Percentiles rank a stretch among this genome's conserved stretches.
These are phyloP conservation scores for Caenorhabditis afra DNA, from an alignment of 2,888 invertebrate species.

Conservation along the genomic window DNA sequence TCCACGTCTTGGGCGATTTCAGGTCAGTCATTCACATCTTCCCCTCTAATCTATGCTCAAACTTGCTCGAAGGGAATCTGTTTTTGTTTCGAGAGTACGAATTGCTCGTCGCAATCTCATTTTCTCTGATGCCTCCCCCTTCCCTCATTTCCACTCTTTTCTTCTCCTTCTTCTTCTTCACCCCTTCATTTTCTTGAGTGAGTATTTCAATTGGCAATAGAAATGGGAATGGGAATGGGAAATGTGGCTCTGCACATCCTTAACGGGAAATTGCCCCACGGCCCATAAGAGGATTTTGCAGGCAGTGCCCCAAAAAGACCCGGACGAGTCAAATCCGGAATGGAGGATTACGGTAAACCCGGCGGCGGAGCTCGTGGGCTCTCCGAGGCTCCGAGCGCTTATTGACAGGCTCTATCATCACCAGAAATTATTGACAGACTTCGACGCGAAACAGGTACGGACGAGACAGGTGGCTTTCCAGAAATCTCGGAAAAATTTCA, in stretches of 20 bases:
- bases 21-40: conserved; percentile 62
- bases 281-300: conserved; percentile 29
- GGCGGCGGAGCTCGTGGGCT: conserved; percentile 73
- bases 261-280: conserved; percentile 7
- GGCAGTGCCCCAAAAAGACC: conserved; percentile 77
- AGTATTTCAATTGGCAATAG: conserved; percentile 8
- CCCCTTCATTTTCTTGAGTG: conserved; percentile 27
- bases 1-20: conserved; percentile 74
- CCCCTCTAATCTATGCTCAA: background rate
- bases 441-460: conserved; percentile 71
- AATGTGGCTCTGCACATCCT: background rate
- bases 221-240: conserved; percentile 14
- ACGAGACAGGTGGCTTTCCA: background rate
- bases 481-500: conserved; percentile 33
- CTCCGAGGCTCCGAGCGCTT: conserved; percentile 64
- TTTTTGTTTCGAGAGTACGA: conserved; percentile 18
- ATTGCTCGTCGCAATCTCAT: conserved; percentile 22
- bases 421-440: conserved; percentile 70
- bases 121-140: conserved; percentile 1
- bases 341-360: conserved; percentile 78
- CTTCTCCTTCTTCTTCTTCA: background rate
- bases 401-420: conserved; percentile 74
- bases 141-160: conserved; percentile 13
- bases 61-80: background rate
- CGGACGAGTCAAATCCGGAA: conserved; percentile 71